Percentiles rank a stretch among this genome's conserved stretches.
Conservation (phyloP, 2,113 vertebrate species). For the Neogale vison region DNA sequence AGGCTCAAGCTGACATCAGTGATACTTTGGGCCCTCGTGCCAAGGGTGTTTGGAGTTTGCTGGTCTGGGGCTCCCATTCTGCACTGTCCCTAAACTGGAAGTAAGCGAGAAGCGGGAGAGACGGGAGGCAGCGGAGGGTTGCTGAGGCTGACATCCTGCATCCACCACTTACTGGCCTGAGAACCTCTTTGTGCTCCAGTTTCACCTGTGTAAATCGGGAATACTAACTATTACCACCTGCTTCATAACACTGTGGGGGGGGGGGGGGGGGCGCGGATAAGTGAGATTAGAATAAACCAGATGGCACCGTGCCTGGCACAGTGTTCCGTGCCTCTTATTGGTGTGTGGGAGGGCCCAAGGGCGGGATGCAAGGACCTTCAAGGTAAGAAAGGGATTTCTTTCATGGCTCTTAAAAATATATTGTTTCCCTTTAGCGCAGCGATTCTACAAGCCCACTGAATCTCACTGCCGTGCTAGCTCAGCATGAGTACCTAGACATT, state of each 20-base stretch:
- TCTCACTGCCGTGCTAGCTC: conserved; percentile 67
- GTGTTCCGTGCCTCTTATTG: not conserved
- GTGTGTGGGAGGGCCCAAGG: not conserved
- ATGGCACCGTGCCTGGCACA: not conserved
- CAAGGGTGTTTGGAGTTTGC: not conserved
- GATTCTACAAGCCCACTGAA: conserved; percentile 41
- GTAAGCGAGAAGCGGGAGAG: too few relatives aligned
- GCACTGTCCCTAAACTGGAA: not conserved
- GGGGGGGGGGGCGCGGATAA: not conserved
- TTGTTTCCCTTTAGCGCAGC: conserved; percentile 60
- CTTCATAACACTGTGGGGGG: not conserved
- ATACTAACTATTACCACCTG: not conserved
- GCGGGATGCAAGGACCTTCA: not conserved
- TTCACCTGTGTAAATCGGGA: not conserved
- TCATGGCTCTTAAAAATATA: not conserved
- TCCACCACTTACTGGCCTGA: not conserved
- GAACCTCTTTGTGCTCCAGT: not conserved
- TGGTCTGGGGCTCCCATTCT: not conserved
- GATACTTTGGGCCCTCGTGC: not conserved
- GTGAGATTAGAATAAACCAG: not conserved
- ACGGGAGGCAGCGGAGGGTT: not conserved
- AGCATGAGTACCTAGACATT: conserved; percentile 56
- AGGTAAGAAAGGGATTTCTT: conserved; percentile 4
- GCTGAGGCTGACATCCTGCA: not conserved
- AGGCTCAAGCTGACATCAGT: not conserved